Evolutionary conservation across 37 sponge, comb jelly and placozoan species (phyloP).

Genomic region (Beroe ovata): DNA sequence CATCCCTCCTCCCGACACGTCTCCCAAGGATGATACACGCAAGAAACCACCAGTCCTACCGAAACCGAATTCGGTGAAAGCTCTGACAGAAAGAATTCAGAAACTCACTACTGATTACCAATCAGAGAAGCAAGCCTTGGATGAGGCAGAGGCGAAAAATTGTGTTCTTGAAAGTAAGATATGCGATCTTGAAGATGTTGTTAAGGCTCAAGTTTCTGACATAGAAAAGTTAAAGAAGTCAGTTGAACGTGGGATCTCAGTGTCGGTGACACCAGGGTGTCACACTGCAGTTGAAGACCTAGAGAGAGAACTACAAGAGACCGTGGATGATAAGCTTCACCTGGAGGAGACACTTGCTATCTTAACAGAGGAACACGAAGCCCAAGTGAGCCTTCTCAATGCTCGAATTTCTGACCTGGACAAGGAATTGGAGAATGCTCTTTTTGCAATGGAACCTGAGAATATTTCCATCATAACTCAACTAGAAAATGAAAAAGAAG

Average conservation of each 20-base stretch:
- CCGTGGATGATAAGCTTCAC: neutral
- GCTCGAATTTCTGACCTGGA: conserved; percentile 8
- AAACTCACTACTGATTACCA: neutral
- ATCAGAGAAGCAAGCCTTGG: neutral
- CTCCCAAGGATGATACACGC: neutral
- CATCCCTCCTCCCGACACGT: neutral
- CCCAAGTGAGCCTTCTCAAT: conserved; percentile 1
- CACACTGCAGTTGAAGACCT: conserved; percentile 3
- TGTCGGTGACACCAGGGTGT: conserved; percentile 21
- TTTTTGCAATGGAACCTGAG: neutral
- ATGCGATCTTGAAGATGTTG: neutral
- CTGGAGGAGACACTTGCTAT: conserved; percentile 52
- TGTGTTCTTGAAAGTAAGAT: neutral
- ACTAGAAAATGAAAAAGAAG: conserved; percentile 27
- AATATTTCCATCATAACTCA: conserved; percentile 14
- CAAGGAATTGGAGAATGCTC: conserved; percentile 8
- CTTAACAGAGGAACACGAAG: conserved; percentile 36
- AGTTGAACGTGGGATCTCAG: conserved; percentile 27
- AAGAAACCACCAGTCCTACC: neutral
- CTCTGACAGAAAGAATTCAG: neutral
- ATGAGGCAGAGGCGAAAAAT: neutral
- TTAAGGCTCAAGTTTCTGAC: neutral
- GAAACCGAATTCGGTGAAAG: conserved; percentile 23
- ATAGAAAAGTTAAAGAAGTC: neutral
- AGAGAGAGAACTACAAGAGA: conserved; percentile 5